Base-by-base conservation (phyloP, 1,140 invertebrate species). In the Drosophila kohkoa region DNA sequence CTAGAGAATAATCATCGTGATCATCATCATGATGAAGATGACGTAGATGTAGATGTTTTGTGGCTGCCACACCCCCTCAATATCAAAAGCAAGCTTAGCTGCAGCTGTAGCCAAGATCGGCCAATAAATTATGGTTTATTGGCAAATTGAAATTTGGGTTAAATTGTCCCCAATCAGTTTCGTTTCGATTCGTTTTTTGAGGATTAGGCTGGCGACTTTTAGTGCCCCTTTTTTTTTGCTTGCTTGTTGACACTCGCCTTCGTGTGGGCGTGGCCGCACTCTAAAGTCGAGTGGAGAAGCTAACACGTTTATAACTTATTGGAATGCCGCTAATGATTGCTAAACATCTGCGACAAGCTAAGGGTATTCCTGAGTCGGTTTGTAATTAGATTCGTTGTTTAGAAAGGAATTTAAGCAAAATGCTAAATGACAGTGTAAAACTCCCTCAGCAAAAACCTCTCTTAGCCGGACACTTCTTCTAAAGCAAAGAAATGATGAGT, bases 71-170 rank as follows among this genome's bases (percentile, higher is more conserved):
- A 75, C 77, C 82, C 75, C 82, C 68, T 10, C 6, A 38, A 7
- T 8, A 5, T 11, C 62, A 25, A 51, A 1, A 32, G 16, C 15
- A 1, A 65, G 63, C 51, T 45, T 16, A 52, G n/a, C n/a, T 32
- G 43, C 8, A 49, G 25, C 66, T 25, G 25, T 11, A 51, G 28
- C 54, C 68, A 64, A 38, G 63, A 15, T 48, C 60, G 54, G 63
- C 59, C 66, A 73, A 87, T 87, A 87, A 87, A 89, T 87, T 83
- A 87, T 75, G 80, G 72, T 83, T 88, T 65, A 88, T 88, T 83
- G 60, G 64, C 64, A 69, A 51, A 59, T 75, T 79, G 62, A 74
- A 82, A 70, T 69, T 41, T 41, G 63, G 30, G 55, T 49, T 49
- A 62, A 74, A 74, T 57, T 55, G 57, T 55, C 43, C 30, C 28